Percentiles rank a stretch among this genome's conserved stretches.
These are phyloP conservation scores for Schizothorax lantsangensis DNA, from an alignment of 2,797 vertebrate genomes.

Conservation along the genomic window DNA sequence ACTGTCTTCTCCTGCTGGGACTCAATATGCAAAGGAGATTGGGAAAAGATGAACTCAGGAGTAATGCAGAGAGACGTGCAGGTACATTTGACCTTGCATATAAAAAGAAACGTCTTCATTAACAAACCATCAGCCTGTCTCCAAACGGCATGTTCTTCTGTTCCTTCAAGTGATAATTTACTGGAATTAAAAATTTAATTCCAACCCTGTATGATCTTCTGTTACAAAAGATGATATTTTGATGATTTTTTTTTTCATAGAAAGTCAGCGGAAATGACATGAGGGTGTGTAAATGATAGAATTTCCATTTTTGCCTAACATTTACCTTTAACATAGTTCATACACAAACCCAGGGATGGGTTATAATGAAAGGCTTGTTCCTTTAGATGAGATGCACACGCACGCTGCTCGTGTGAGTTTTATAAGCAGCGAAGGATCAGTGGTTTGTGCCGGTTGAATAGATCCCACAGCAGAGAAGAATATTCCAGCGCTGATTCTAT, in stretches of 20 bases:
- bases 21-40: not conserved
- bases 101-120: slow-evolving; percentile 9
- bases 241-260: not conserved
- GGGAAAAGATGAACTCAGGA: not conserved
- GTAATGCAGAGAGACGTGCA: not conserved
- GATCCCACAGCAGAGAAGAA: slow-evolving; percentile 33
- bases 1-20: slow-evolving; percentile 11
- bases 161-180: not conserved
- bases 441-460: slow-evolving; percentile 48
- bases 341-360: not conserved
- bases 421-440: slow-evolving; percentile 46
- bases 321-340: not conserved
- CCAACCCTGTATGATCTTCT: not conserved
- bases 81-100: slow-evolving; percentile 22
- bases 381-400: slow-evolving; percentile 12
- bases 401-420: slow-evolving; percentile 14
- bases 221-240: not conserved
- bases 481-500: slow-evolving; percentile 29
- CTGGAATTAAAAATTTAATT: not conserved
- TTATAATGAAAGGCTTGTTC: slow-evolving; percentile 1
- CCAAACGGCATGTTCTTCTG: not conserved
- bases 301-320: not conserved
- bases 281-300: not conserved
- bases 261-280: not conserved
- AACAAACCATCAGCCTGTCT: not conserved